These are phyloP conservation scores for Phalacrocorax pelagicus DNA, from an alignment of 2,113 vertebrate species.

Conservation along the genomic window DNA sequence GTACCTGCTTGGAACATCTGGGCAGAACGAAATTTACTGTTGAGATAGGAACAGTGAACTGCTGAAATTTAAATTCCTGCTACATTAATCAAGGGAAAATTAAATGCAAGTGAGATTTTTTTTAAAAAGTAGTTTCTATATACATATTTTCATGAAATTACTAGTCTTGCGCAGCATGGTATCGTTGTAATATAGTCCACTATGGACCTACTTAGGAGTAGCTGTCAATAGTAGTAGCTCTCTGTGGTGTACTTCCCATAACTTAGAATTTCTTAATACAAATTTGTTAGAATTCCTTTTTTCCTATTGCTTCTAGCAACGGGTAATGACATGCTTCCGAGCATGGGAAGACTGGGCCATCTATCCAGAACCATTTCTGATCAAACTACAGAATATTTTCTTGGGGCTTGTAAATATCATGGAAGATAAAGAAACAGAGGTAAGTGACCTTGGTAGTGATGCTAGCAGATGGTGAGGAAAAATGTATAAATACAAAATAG, in stretches of 20 bases:
- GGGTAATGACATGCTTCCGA: slow-evolving; percentile 97
- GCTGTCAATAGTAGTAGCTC: background rate
- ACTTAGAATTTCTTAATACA: background rate
- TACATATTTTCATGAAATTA: background rate
- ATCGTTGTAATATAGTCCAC: background rate
- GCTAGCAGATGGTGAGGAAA: background rate
- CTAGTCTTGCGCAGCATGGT: background rate
- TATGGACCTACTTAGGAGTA: background rate
- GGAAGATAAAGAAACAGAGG: slow-evolving; percentile 87
- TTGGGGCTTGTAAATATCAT: slow-evolving; percentile 94
- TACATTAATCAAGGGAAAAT: background rate
- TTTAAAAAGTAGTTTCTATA: background rate
- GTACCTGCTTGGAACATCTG: background rate
- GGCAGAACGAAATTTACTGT: background rate
- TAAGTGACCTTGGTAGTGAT: slow-evolving; percentile 1
- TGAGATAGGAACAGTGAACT: background rate
- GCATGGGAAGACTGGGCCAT: slow-evolving; percentile 99
- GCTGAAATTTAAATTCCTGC: background rate
- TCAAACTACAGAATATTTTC: slow-evolving; percentile 98
- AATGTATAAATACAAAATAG: background rate
- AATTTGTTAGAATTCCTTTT: background rate
- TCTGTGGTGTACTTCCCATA: background rate
- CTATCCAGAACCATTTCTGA: slow-evolving; percentile 98
- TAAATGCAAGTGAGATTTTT: background rate
- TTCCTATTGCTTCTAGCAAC: slow-evolving; percentile 84